Conservation (phyloP, 2,888 invertebrate genomes). For the Caenorhabditis virilis region DNA sequence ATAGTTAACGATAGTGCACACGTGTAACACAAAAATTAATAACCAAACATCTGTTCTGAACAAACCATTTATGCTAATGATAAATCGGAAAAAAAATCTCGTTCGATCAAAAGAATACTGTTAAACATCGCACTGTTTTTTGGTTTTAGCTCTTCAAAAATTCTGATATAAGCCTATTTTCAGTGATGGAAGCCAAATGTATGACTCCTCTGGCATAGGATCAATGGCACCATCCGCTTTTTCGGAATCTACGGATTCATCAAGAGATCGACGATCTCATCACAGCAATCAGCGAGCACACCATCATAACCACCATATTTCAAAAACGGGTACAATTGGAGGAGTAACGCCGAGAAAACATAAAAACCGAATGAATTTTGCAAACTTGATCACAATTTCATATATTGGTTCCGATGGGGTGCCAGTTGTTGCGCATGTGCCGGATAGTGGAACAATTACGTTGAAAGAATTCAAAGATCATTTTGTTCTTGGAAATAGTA, state of each 20-base stretch:
- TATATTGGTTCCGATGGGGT: constrained; percentile 50
- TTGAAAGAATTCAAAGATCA: constrained; percentile 54
- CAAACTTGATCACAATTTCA: constrained; percentile 31
- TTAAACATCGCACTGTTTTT: too few species aligned
- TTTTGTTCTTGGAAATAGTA: constrained; percentile 47
- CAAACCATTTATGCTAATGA: too few species aligned
- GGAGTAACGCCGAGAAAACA: constrained; percentile 21
- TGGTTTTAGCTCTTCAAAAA: too few species aligned
- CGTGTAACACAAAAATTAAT: too few species aligned
- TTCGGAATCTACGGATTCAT: constrained; percentile 22
- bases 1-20: too few species aligned
- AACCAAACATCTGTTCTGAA: too few species aligned
- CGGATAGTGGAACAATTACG: constrained; percentile 44
- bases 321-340: background rate
- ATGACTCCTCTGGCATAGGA: constrained; percentile 47
- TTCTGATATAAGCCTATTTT: too few species aligned
- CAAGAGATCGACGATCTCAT: constrained; percentile 1
- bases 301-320: background rate
- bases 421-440: constrained; percentile 60
- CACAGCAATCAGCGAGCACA: constrained; percentile 2
- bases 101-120: too few species aligned
- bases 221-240: constrained; percentile 49
- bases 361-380: constrained; percentile 15
- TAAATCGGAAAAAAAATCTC: too few species aligned
- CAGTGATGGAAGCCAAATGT: constrained; percentile 22